These are phyloP conservation scores for Brachyhypopomus occidentalis DNA, from an alignment of 2,113 vertebrate species.

Conservation along the genomic window DNA sequence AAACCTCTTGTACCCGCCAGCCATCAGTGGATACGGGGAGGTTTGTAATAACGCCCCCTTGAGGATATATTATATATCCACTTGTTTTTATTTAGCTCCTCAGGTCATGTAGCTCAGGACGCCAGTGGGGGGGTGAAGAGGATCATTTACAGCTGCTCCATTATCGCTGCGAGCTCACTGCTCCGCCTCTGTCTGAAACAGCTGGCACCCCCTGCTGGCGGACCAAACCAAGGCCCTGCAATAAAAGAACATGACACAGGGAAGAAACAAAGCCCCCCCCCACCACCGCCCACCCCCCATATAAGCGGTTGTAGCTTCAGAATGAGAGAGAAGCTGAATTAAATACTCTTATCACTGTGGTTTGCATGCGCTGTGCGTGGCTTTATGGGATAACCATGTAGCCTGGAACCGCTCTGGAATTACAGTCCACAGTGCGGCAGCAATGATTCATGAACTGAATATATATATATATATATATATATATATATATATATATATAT, in stretches of 20 bases:
- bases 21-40: constrained; percentile 20
- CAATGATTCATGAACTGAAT: neutral
- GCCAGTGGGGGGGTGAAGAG: neutral
- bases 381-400: neutral
- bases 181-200: constrained; percentile 1
- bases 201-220: neutral
- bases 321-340: neutral
- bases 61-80: constrained; percentile 43
- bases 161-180: neutral
- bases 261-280: neutral
- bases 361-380: neutral
- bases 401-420: neutral
- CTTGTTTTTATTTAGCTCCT: constrained; percentile 40
- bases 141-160: constrained; percentile 25
- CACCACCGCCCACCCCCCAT: neutral
- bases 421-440: neutral
- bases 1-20: constrained; percentile 43
- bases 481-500: too few relatives aligned
- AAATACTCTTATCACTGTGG: neutral
- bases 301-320: neutral
- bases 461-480: too few relatives aligned
- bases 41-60: constrained; percentile 46
- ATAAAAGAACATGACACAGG: too few relatives aligned
- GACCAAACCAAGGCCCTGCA: neutral
- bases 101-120: neutral